Percentiles rank a stretch among this genome's conserved stretches.
phyloP scores from a whole-genome alignment of 2,113 vertebrate genomes.

The Muscicapa adusta region DNA sequence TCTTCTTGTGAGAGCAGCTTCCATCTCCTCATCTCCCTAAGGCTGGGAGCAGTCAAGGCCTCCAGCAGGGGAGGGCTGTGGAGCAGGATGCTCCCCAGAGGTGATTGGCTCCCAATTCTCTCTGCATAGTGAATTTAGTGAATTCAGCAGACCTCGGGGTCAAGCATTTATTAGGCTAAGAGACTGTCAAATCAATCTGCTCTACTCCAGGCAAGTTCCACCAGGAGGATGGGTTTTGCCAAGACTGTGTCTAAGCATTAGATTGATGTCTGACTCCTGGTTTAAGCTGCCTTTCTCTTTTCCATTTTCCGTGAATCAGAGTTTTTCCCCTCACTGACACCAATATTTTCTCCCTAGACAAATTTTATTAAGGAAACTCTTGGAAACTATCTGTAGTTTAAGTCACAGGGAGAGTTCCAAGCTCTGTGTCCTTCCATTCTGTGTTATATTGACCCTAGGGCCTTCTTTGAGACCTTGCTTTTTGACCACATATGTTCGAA shows the following conservation, averaged over 20 bases:
- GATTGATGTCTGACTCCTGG: conserved; percentile 55
- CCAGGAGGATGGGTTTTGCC: conserved; percentile 57
- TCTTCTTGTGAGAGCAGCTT: conserved; percentile 58
- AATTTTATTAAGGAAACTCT: conserved; percentile 46
- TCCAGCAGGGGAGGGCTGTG: conserved; percentile 50
- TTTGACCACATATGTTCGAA: neutral
- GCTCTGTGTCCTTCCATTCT: neutral
- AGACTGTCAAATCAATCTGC: conserved; percentile 70
- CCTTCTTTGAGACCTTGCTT: neutral
- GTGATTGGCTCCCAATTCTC: conserved; percentile 63
- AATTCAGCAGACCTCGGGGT: conserved; percentile 68
- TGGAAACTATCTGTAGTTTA: conserved; percentile 36
- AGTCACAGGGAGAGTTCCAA: neutral
- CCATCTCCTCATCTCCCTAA: conserved; percentile 43
- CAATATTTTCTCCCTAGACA: conserved; percentile 38
- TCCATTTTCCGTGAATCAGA: conserved; percentile 40
- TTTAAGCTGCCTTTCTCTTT: conserved; percentile 45
- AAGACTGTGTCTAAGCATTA: conserved; percentile 43
- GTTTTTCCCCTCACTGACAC: conserved; percentile 6
- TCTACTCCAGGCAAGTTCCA: conserved; percentile 59
- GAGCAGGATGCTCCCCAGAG: conserved; percentile 50
- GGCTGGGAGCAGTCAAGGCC: conserved; percentile 72
- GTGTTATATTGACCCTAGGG: neutral
- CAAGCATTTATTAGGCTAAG: conserved; percentile 70
- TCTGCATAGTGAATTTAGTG: conserved; percentile 64